A percentile compares a stretch with the other conserved stretches of the same genome.
Evolutionary conservation across 2,888 invertebrate genomes (phyloP).

Genomic region (Agonum fuliginosum): DNA sequence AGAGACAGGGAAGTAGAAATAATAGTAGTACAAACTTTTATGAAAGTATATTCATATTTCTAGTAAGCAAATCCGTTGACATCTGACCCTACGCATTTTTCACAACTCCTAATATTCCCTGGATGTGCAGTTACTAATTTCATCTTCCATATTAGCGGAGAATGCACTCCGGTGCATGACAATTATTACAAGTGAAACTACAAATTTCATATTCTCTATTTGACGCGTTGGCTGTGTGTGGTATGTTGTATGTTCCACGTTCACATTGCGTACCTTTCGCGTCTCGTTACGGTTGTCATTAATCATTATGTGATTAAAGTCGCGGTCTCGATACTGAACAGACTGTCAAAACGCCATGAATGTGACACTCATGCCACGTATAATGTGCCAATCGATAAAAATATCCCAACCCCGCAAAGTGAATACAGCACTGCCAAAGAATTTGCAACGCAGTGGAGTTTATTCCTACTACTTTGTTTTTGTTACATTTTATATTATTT

Average conservation of each 20-base stretch:
- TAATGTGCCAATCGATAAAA: conserved; percentile 19
- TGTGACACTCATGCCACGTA: conserved; percentile 19
- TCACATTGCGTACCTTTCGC: neutral
- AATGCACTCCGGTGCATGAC: neutral
- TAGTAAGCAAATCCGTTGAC: too few species aligned
- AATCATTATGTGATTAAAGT: conserved; percentile 21
- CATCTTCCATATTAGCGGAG: neutral
- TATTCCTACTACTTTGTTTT: neutral
- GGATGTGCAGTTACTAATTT: neutral
- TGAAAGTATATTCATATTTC: too few species aligned
- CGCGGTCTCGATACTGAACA: neutral
- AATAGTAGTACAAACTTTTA: too few species aligned
- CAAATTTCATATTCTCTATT: neutral
- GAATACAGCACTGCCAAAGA: neutral
- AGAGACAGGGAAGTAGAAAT: too few species aligned
- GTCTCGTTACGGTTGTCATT: conserved; percentile 15
- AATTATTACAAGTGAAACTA: conserved; percentile 6
- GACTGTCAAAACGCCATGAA: conserved; percentile 21
- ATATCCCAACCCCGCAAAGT: conserved; percentile 1
- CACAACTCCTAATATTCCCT: too few species aligned
- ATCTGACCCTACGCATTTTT: too few species aligned
- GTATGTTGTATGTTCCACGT: neutral
- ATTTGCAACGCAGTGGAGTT: neutral
- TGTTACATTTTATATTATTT: too few species aligned
- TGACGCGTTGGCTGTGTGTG: neutral